Percentiles rank a stretch among this genome's conserved stretches.
Evolutionary conservation across 2,113 vertebrate genomes (phyloP).

Genomic region (Scolopax mira): DNA sequence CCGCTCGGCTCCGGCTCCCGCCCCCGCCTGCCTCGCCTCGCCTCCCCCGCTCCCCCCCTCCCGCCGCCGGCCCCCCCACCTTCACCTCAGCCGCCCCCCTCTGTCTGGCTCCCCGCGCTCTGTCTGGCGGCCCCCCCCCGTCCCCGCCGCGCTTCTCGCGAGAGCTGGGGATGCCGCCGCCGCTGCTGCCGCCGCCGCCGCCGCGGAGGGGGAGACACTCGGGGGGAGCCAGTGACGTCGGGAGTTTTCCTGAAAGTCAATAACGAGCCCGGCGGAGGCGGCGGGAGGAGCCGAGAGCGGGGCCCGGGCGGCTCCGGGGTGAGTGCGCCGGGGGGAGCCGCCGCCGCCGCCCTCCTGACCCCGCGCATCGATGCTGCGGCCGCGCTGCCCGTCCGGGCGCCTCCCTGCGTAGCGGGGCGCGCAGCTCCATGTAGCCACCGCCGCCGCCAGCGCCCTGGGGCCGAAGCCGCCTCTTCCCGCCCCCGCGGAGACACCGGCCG

Average conservation of each 20-base stretch:
- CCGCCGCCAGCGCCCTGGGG: slow-evolving; percentile 4
- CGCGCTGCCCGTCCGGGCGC: slow-evolving; percentile 21
- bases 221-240: slow-evolving; percentile 77
- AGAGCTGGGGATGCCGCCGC: slow-evolving; percentile 46
- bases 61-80: background rate
- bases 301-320: slow-evolving; percentile 45
- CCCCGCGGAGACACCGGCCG: background rate
- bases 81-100: background rate
- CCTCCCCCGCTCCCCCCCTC: background rate
- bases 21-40: background rate
- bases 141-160: slow-evolving; percentile 32
- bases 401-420: slow-evolving; percentile 18
- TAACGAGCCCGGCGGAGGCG: slow-evolving; percentile 72
- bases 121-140: slow-evolving; percentile 33
- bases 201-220: slow-evolving; percentile 46
- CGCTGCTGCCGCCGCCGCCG: background rate
- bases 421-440: slow-evolving; percentile 19
- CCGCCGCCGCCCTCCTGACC: slow-evolving; percentile 31
- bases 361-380: slow-evolving; percentile 36
- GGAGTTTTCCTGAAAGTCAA: slow-evolving; percentile 80
- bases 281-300: slow-evolving; percentile 28
- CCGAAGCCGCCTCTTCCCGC: background rate
- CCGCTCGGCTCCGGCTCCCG: background rate
- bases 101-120: slow-evolving; percentile 27
- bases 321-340: background rate